Base-by-base conservation (phyloP, 2,888 invertebrate genomes). In the Metallyticus violacea region DNA sequence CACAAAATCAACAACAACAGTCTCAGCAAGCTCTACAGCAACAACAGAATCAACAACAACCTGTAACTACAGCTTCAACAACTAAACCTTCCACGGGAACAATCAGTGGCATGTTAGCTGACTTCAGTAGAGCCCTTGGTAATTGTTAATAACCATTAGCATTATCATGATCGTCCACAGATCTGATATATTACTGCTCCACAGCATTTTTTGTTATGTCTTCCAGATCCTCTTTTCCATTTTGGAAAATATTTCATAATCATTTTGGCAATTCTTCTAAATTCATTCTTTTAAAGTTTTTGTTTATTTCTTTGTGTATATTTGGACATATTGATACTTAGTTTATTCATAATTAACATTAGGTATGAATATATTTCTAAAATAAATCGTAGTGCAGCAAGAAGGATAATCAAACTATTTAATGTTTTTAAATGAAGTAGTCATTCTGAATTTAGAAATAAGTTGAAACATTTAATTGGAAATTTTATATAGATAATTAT, bases 71-170 rank as follows among this genome's bases (percentile, higher is more conserved):
- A 85, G 22, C 84, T 40, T 29, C 86, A 85, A 28, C 88, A 88
- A 26, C 87, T 84, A 9, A 85, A 86, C 89, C 89, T 9, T 85
- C 89, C 25, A 89, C 89, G 9, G 90, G 91, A n/a, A 91, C 92
- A 29, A 92, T 92, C 81, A 91, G 91, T 89, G 92, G 92, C 28
- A 92, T 92, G 90, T 89, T 92, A 76, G 92, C 92, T 7, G 92
- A 92, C 88, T 92, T 92, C 89, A 92, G 92, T 87, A 89, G 92
- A 89, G 92, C 92, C 25, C 89, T 92, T 88, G 92, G 92, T 92
- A 90, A 89, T 89, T 86, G 22, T 22, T 28, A 79, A 15, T 79
- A 80, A n/a, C 22, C 15, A 62, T 15, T 3, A 15, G 3, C 40
- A 62, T 62, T 62, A 62, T 15, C 40, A 62, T 22, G 22, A 15